Percentiles rank a stretch among this genome's conserved stretches.
Conservation (phyloP, 1,140 invertebrate genomes). For the Papilio glaucus region DNA sequence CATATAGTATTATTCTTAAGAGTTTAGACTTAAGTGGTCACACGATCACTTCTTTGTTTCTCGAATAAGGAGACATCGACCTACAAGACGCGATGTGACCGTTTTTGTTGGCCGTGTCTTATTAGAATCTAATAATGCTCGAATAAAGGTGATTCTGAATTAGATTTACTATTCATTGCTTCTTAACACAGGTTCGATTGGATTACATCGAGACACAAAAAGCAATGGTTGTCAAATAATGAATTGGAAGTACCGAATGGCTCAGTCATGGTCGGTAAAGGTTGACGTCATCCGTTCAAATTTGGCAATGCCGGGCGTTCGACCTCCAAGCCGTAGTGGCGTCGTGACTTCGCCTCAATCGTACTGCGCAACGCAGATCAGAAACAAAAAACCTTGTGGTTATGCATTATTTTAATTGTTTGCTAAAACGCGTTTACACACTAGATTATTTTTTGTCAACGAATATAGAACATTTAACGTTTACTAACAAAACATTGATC, state of each 20-base stretch:
- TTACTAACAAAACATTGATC: too few relatives aligned
- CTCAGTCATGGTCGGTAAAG: constrained; percentile 20
- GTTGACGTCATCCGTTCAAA: constrained; percentile 71
- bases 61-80: constrained; percentile 51
- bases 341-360: constrained; percentile 50
- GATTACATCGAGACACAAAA: not conserved
- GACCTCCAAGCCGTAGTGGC: constrained; percentile 65
- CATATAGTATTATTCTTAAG: not conserved
- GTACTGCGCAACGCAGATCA: constrained; percentile 67
- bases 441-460: not conserved
- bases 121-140: constrained; percentile 48
- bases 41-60: constrained; percentile 51
- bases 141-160: constrained; percentile 20
- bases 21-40: not conserved
- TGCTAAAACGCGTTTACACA: not conserved
- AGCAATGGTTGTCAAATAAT: constrained; percentile 38
- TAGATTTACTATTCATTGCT: constrained; percentile 19
- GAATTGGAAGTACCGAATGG: constrained; percentile 7
- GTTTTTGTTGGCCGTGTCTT: constrained; percentile 52
- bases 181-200: not conserved
- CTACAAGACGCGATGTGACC: constrained; percentile 50
- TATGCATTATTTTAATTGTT: not conserved
- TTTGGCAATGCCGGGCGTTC: constrained; percentile 75
- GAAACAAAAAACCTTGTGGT: constrained; percentile 34
- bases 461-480: too few relatives aligned